Evolutionary conservation across 2,888 invertebrate genomes (phyloP).

Genomic region (Scaptomyza parva): DNA sequence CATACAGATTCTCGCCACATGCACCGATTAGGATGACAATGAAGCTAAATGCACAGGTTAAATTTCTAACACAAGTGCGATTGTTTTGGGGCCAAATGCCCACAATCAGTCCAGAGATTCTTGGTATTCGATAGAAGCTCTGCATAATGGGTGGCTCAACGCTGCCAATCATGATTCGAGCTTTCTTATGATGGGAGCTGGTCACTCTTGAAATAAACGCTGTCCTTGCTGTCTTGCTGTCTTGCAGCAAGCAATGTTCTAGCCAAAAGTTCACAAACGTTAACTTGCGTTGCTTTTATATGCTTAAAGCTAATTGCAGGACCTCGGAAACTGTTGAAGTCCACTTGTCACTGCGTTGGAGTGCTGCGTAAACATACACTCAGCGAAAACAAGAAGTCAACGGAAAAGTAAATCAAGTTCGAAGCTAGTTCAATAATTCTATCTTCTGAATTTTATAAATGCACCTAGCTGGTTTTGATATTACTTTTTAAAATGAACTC

Average conservation of each 20-base stretch:
- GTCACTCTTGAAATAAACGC: conserved; percentile 12
- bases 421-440: too few relatives aligned
- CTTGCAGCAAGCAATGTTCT: conserved; percentile 38
- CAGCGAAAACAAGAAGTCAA: background rate
- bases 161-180: conserved; percentile 27
- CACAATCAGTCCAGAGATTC: conserved; percentile 66
- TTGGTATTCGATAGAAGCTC: conserved; percentile 77
- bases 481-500: background rate
- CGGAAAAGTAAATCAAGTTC: background rate
- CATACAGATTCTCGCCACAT: conserved; percentile 77
- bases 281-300: conserved; percentile 49
- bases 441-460: too few relatives aligned
- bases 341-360: background rate
- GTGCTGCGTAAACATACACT: background rate
- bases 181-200: conserved; percentile 2
- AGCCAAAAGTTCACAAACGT: conserved; percentile 15
- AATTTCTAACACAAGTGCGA: conserved; percentile 47
- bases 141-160: conserved; percentile 53
- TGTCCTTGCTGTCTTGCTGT: conserved; percentile 30
- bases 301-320: conserved; percentile 29
- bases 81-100: conserved; percentile 81
- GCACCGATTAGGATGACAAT: conserved; percentile 74
- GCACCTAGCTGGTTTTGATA: too few relatives aligned
- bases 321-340: conserved; percentile 1
- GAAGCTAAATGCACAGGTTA: conserved; percentile 67